Evolutionary conservation across 2,888 invertebrate species (phyloP), one percentile per base, ranked within the genome.

Genomic region (Xestobium rufovillosum): DNA sequence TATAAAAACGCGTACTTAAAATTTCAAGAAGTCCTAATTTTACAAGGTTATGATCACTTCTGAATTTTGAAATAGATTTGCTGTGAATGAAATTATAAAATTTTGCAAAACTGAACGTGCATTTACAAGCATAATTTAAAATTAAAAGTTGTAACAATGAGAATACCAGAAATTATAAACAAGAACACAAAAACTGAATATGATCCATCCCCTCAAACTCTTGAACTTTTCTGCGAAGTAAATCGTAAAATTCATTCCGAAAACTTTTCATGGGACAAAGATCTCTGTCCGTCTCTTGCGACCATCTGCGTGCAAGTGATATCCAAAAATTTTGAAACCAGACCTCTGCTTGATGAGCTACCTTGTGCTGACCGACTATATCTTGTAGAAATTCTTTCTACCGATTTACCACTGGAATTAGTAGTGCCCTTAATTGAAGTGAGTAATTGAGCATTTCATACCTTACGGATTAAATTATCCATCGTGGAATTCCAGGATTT

Each of bases 311-410:
- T 75, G 17, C 59, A 67, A 50, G 65, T 66, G 39, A 57, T 76
- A 37, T 61, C 67, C 27, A 62, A 66, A 43, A 63, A 69, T 49
- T 76, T 76, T 47, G 59, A 68, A 31, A 61, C 63, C 36, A 55
- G 70, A 34, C 75, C 75, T 30, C 64, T 78, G n/a, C 60, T 78
- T 1, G 55, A 71, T 9, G 63, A 60, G 36, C 61, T 80, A 19
- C 68, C 77, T 8, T 71, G 71, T 47, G 69, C 69, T 41, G 78
- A 80, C 50, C 58, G 70, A 17, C 70, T 76, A 47, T 63, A 69
- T 36, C 60, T 81, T 2, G 67, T 79, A 58, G 79, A 80, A 61
- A 61, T 76, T 38, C 66, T 75, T 44, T 72, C 78, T 2, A 67
- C 70, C 2, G 67, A 73, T 54, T 68, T 80, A 38, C 74, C 75